Evolutionary conservation across 2,113 vertebrate species (phyloP), one percentile per base, ranked within the genome.

Genomic region (Macaca mulatta): DNA sequence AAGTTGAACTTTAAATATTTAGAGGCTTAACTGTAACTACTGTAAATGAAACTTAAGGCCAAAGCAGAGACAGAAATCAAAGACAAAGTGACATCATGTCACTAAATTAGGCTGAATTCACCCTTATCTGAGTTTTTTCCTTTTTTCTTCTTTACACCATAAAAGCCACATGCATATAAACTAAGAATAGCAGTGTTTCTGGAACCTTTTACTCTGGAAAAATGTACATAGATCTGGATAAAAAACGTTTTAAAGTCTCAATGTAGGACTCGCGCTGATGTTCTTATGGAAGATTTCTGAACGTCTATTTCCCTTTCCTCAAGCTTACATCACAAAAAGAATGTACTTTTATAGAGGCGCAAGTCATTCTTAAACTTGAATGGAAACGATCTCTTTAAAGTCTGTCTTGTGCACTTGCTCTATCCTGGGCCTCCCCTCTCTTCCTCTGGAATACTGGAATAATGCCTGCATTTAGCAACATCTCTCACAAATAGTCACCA

Each of bases 401-500:
- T 84, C 92, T 88, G n/a, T 87, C 88, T 89, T 89, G 0, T 84
- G 14, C 16, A 90, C 8, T 90, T 98, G n/a, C 83, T 93, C 87
- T 94, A 27, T 59, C n/a, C 23, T 97, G 10, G 18, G 90, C 94
- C 85, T 97, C 43, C 95, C 92, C 89, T 88, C 70, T 96, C 82
- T 96, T 98, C 89, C 96, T 97, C 95, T 50, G 48, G 48, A 50
- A 50, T 50, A 96, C 23, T 97, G 59, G 95, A 83, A 95, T 98
- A 94, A 97, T 93, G 98, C 89, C 40, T 96, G 38, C 16, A 55
- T 35, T 25, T 74, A 57, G 72, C 84, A 98, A 93, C 88, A 97
- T 97, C 87, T 93, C 35, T 98, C 90, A 98, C 94, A 88, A 13
- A 50, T 40, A 89, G 93, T 97, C 97, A 97, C 82, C 92, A 74